Base-by-base conservation (phyloP, 2,113 vertebrate species). In the Axis porcinus region DNA sequence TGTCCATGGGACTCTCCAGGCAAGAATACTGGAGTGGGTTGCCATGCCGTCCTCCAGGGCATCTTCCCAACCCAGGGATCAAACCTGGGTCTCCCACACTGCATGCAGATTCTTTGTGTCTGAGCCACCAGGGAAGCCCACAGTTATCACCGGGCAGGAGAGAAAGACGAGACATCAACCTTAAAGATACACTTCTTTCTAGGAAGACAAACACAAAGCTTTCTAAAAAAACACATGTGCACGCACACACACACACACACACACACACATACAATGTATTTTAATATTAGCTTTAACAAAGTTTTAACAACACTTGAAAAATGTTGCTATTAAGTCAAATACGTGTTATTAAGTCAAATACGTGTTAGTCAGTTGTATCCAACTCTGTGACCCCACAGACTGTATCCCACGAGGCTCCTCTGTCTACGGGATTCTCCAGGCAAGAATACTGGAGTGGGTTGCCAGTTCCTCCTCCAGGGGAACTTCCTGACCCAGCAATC, bases 71-170 rank as follows among this genome's bases (percentile, higher is more conserved):
- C n/a, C n/a, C 67, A 74, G n/a, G 67, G n/a, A 23, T 3, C 5
- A 2, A 74, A 40, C 67, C 19, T 23, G n/a, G 67, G n/a, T 40
- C 67, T 40, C n/a, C 67, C 5, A 0, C n/a, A 3, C 67, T 74
- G 19, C 67, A 74, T 13, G 19, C n/a, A 74, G 19, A 74, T 23
- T 74, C 67, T 40, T 13, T 74, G 40, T 1, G 0, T 74, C n/a
- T 23, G n/a, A 74, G 19, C n/a, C 67, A 70, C n/a, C n/a, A 74
- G 10, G 50, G 97, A 97, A 98, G 88, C 54, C 98, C 98, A 97
- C 58, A 23, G 0, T 96, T 94, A 84, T 27, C 47, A 74, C 33
- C 55, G 23, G 64, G 3, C 3, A 54, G 4, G 82, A 7, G 17
- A 2, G 17, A 57, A 52, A 58, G 81, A 95, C 58, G 74, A 86